A percentile compares a stretch with the other conserved stretches of the same genome.
phyloP scores from a whole-genome alignment of 2,113 vertebrate genomes.

The Pterocles orientalis region DNA sequence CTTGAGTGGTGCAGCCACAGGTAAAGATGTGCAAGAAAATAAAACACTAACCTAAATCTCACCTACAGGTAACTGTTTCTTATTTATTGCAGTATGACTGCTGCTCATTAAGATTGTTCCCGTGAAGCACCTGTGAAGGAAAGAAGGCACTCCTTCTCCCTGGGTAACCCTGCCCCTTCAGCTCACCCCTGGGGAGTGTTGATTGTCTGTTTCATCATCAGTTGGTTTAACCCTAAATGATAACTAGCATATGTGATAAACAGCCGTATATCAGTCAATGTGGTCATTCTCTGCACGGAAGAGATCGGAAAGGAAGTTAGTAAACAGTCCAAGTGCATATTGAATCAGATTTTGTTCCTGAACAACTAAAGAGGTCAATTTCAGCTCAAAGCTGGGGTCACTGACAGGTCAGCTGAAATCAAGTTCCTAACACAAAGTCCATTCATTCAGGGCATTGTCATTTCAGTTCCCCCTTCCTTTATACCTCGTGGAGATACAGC shows the following conservation, averaged over 20 bases:
- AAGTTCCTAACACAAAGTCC: neutral
- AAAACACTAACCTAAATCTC: neutral
- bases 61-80: neutral
- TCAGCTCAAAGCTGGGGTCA: neutral
- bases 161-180: neutral
- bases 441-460: neutral
- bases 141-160: neutral
- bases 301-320: neutral
- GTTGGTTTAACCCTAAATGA: neutral
- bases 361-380: neutral
- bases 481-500: neutral
- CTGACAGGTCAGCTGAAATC: neutral
- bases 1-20: neutral
- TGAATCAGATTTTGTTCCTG: neutral
- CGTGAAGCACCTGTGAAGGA: neutral
- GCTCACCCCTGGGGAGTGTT: neutral
- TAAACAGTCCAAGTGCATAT: accelerated
- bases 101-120: neutral
- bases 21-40: neutral
- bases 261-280: neutral
- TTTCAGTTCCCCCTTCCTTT: neutral
- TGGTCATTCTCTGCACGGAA: neutral
- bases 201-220: neutral
- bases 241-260: neutral
- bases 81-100: neutral